Evolutionary conservation across 2,888 invertebrate genomes (phyloP), one percentile per base, ranked within the genome.

Genomic region (Nymphalis c-album): DNA sequence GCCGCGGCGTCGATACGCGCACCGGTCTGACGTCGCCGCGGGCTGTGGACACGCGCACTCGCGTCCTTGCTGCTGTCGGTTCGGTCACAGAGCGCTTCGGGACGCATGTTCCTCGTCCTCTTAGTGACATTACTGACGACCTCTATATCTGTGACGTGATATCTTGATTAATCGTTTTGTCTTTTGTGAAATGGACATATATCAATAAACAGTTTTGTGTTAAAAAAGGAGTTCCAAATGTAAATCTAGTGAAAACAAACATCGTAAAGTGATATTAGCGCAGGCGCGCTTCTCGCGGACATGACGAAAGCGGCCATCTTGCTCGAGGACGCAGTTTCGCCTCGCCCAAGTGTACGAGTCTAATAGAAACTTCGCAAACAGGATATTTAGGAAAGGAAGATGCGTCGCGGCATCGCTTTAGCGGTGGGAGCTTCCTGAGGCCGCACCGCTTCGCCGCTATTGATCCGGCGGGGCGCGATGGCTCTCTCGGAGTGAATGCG

Each of bases 271-370:
- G 83, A 78, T 74, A 81, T 76, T 85, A 86, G 91, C 91, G 91
- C 91, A 91, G 85, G 91, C 91, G 91, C 91, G 85, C 78, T 77
- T 76, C 82, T 77, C 83, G 80, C 83, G 88, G 86, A 85, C 86
- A 90, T 87, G 88, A 89, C 85, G 88, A 88, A 78, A 87, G 87
- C 91, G 88, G 91, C 91, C 91, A 91, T 92, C 87, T 91, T 91
- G 90, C 85, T 79, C 77, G 90, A 88, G 84, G 87, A 89, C 89
- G 86, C 87, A 87, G 82, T 90, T 86, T 90, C 87, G 89, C 90
- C 91, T 91, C 91, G 91, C 91, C 91, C 90, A 82, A 87, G 90
- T 86, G 80, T 85, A 84, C 76, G 83, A 88, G 80, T 79, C 81
- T 88, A 81, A 87, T 84, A 79, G 74, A 78, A 76, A 81, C 79